Base-by-base conservation (phyloP, 2,113 vertebrate genomes). In the Rhagologus leucostigma region DNA sequence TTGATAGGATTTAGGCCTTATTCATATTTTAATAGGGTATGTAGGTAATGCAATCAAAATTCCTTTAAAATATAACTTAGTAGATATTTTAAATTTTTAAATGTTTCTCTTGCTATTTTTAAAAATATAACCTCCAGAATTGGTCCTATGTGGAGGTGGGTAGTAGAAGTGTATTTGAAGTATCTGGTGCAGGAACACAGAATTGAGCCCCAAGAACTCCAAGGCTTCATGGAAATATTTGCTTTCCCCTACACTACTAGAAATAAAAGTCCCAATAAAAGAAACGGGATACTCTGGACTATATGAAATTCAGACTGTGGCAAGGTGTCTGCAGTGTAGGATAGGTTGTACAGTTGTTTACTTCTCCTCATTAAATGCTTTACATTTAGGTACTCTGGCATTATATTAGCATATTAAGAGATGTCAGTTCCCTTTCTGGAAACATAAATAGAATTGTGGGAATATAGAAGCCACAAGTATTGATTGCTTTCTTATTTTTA, bases 381-480 rank as follows among this genome's bases (percentile, higher is more conserved):
- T 49, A 33, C 37, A 29, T 53, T 78, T 68, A 75, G 30, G 73
- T 59, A 67, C 64, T 59, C 39, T 0, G 3, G 60, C 56, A 52
- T 47, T 74, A 2, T 50, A 55, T 73, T 69, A 85, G 41, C 21
- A 6, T 21, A 76, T 81, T 74, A 76, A 60, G 75, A 86, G 64
- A 88, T 78, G 74, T 84, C 80, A 86, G 68, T 78, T 92, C n/a
- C 82, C 83, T 84, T 88, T 60, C 73, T 78, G 69, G 83, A 89
- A 81, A 65, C 88, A 96, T 44, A 94, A 95, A 93, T 90, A 95
- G 95, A 94, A 78, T 69, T 95, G 90, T 65, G 80, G 90, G 83
- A 87, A 84, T 67, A 84, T 32, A 53, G 74, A 95, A 94, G 41
- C 94, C 81, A 16, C 94, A 95, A 91, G 78, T 53, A 84, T 84